Evolutionary conservation across 2,888 invertebrate genomes (phyloP), one percentile per base, ranked within the genome.

Genomic region (Agapetus fuscipes): DNA sequence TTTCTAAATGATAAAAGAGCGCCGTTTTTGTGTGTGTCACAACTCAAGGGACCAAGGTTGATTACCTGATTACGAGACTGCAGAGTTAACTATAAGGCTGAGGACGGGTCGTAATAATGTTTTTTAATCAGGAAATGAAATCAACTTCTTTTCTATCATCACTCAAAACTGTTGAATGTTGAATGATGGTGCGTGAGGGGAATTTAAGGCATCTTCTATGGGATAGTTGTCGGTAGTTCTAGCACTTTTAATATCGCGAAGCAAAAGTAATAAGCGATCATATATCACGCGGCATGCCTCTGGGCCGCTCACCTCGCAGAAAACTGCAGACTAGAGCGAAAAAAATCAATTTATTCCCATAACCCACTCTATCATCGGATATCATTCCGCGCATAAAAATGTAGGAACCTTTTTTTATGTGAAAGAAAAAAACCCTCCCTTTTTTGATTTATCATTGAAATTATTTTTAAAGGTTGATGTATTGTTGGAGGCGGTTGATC

Each of bases 331-430:
- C 41, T 38, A 28, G 33, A 38, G 41, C 34, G 34, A 46, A 46
- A 46, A 43, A 46, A 46, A 46, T 43, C 43, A 43, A 43, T 46
- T 46, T 46, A 46, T 46, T 41, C 41, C 30, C n/a, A 38, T 39
- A 46, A 43, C 43, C 43, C 35, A 46, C 41, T 46, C 41, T 46
- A 46, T 43, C 46, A 46, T 46, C 39, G 26, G 39, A 43, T 43
- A 40, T 43, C 46, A 43, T 46, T 45, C 41, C 36, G 30, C 38
- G 14, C 17, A 31, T 14, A 27, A 27, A 27, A 9, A n/a, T 27
- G 3, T 27, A 4, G n/a, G 13, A 14, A 10, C 25, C 9, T 20
- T 12, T 29, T 10, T n/a, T 15, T 15, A 25, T 36, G 14, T 36
- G 12, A 17, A 11, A 13, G 27, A 34, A 24, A 34, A 34, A 27